Percentiles rank a stretch among this genome's conserved stretches.
Conservation (phyloP, 2,113 vertebrate species). For the Hiodon tergisus region DNA sequence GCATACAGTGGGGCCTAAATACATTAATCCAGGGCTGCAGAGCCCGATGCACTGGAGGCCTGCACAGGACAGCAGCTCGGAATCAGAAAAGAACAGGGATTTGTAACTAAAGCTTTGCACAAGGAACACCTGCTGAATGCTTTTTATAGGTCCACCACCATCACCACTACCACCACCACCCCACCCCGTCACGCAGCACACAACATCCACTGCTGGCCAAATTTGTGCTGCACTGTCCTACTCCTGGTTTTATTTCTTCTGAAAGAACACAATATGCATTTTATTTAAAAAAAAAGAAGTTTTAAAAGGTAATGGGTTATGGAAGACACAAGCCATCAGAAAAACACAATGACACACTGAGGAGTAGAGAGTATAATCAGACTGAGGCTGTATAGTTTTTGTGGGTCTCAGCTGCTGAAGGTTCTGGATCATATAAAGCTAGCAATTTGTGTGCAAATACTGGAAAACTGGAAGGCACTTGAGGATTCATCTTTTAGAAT, state of each 20-base stretch:
- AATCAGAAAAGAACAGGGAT: background rate
- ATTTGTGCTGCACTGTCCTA: too few species aligned
- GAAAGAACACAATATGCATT: too few species aligned
- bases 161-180: too few species aligned
- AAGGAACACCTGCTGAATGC: background rate
- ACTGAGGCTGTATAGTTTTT: background rate
- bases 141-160: too few species aligned
- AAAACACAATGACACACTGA: background rate
- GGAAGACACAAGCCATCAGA: background rate
- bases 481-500: constrained; percentile 40
- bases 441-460: constrained; percentile 37
- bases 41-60: too few species aligned
- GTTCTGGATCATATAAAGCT: constrained; percentile 32
- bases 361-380: too few species aligned
- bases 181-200: too few species aligned
- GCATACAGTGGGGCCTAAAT: background rate
- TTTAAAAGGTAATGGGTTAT: too few species aligned
- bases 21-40: background rate
- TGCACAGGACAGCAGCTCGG: background rate
- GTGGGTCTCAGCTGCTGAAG: constrained; percentile 5
- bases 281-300: too few species aligned
- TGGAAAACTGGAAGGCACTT: constrained; percentile 37
- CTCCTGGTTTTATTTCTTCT: too few species aligned
- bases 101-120: background rate
- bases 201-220: too few species aligned